A percentile compares a stretch with the other conserved stretches of the same genome.
Conservation (phyloP, 2,888 invertebrate genomes). For the Stenotaenia linearis region DNA sequence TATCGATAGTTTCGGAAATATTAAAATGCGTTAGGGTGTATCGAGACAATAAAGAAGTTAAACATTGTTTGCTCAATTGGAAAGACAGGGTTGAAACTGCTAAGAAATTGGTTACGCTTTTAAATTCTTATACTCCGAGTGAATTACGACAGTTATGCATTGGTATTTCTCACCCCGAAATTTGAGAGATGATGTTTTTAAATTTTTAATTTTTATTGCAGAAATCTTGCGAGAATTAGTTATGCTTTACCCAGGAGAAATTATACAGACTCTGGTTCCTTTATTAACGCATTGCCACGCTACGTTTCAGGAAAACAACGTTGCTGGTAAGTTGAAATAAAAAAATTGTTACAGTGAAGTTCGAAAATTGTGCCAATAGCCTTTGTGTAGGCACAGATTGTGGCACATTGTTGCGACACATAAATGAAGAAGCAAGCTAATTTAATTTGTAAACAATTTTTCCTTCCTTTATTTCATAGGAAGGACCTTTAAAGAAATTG, state of each 20-base stretch:
- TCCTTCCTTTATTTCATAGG: slow-evolving; percentile 27
- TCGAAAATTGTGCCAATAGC: neutral
- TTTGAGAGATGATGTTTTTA: neutral
- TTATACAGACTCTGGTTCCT: slow-evolving; percentile 75
- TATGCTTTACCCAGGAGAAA: slow-evolving; percentile 69
- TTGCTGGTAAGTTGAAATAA: slow-evolving; percentile 47
- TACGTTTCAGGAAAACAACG: slow-evolving; percentile 61
- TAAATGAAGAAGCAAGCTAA: neutral
- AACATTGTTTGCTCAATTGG: slow-evolving; percentile 41
- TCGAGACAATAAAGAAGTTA: slow-evolving; percentile 59
- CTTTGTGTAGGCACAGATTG: neutral
- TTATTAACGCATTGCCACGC: slow-evolving; percentile 77
- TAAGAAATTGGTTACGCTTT: slow-evolving; percentile 75
- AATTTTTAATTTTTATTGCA: slow-evolving; percentile 42
- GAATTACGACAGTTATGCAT: slow-evolving; percentile 74
- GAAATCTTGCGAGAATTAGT: slow-evolving; percentile 73
- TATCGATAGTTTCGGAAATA: slow-evolving; percentile 52
- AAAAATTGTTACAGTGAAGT: neutral
- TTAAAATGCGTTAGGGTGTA: slow-evolving; percentile 51
- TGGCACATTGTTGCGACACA: no score
- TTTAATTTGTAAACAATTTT: neutral
- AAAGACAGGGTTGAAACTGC: slow-evolving; percentile 86
- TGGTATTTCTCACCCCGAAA: slow-evolving; percentile 50
- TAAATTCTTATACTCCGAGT: slow-evolving; percentile 81
- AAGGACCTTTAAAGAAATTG: slow-evolving; percentile 34